Evolutionary conservation across 2,888 invertebrate genomes (phyloP).

Genomic region (Oscheius sp.): DNA sequence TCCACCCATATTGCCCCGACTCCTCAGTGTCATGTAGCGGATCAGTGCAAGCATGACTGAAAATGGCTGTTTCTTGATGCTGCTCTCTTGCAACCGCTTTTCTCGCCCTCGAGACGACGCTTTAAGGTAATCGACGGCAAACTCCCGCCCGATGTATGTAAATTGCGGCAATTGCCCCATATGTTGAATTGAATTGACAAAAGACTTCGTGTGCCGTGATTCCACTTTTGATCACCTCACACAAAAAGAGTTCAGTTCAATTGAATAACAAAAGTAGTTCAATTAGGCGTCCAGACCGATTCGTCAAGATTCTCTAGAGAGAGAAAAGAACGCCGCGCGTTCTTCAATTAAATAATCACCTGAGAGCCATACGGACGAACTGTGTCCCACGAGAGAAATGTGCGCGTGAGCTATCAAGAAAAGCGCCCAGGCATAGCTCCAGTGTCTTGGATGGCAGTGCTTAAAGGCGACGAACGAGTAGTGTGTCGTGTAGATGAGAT

Average conservation of each 20-base stretch:
- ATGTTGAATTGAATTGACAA: slow-evolving; percentile 7
- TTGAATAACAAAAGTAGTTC: too few relatives aligned
- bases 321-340: not conserved
- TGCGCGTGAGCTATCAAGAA: slow-evolving; percentile 71
- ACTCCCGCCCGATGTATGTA: slow-evolving; percentile 20
- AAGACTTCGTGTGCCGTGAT: not conserved
- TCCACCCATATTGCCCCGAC: slow-evolving; percentile 67
- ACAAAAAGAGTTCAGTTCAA: not conserved
- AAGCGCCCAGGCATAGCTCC: slow-evolving; percentile 72
- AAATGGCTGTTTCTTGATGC: slow-evolving; percentile 37
- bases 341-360: slow-evolving; percentile 43
- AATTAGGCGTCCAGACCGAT: not conserved
- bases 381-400: slow-evolving; percentile 69
- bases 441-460: slow-evolving; percentile 60
- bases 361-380: slow-evolving; percentile 71
- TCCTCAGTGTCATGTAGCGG: slow-evolving; percentile 68
- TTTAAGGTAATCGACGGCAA: slow-evolving; percentile 28
- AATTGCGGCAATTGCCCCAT: slow-evolving; percentile 34
- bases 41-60: slow-evolving; percentile 70
- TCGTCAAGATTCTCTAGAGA: slow-evolving; percentile 24
- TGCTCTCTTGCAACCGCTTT: too few relatives aligned
- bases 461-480: slow-evolving; percentile 71
- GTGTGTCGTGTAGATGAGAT: slow-evolving; percentile 72
- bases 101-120: not conserved
- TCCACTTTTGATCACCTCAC: not conserved